These are phyloP conservation scores for Buathra laborator DNA, from an alignment of 2,888 invertebrate genomes.

Conservation along the genomic window DNA sequence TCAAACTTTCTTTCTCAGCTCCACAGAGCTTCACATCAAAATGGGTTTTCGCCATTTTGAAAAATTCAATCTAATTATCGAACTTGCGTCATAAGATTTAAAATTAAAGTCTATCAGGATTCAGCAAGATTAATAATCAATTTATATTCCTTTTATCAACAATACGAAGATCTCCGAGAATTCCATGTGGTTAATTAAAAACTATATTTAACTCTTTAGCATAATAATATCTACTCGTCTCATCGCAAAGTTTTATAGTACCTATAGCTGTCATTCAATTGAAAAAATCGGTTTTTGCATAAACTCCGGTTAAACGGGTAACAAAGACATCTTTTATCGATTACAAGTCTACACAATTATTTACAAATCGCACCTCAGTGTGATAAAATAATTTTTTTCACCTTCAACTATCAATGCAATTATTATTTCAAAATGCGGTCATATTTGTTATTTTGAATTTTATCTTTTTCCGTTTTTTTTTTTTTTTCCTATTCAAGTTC, in stretches of 20 bases:
- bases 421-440: background rate
- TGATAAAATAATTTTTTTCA: background rate
- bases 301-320: background rate
- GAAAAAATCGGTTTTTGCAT: background rate
- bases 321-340: background rate
- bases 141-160: background rate
- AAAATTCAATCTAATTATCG: too few relatives aligned
- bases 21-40: too few relatives aligned
- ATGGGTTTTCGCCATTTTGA: too few relatives aligned
- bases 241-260: background rate
- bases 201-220: background rate
- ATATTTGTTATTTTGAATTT: too few relatives aligned
- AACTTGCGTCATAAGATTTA: background rate
- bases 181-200: background rate
- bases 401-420: background rate
- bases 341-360: background rate
- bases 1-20: background rate
- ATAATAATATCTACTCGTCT: background rate
- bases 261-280: background rate
- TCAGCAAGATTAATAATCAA: background rate
- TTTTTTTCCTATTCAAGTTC: too few relatives aligned
- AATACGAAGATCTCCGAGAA: background rate
- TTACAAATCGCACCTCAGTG: too few relatives aligned
- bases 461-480: too few relatives aligned
- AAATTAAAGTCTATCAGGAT: background rate